These are phyloP conservation scores for Pantherophis guttatus DNA, from an alignment of 2,113 vertebrate genomes.

Conservation along the genomic window DNA sequence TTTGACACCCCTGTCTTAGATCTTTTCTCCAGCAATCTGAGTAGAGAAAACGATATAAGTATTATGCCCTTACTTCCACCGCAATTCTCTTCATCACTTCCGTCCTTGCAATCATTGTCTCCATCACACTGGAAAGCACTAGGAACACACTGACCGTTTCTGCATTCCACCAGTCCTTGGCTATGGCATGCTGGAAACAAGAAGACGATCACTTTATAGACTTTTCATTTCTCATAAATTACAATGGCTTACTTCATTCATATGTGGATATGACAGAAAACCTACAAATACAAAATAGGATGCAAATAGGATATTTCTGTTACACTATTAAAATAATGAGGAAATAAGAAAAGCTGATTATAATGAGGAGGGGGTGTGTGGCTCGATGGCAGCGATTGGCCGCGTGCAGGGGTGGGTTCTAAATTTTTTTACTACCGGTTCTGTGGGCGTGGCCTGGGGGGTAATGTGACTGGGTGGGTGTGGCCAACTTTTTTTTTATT, in stretches of 20 bases:
- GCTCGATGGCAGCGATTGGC: too few relatives aligned
- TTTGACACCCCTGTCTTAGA: neutral
- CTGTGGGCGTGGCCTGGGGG: too few relatives aligned
- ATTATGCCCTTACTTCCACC: conserved; percentile 58
- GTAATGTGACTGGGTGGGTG: too few relatives aligned
- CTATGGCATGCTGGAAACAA: conserved; percentile 80
- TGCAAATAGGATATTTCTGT: neutral
- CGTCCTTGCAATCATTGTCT: conserved; percentile 91
- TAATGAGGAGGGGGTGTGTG: too few relatives aligned
- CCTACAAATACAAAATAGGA: neutral
- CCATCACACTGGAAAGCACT: conserved; percentile 88
- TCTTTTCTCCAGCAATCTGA: neutral
- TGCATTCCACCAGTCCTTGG: conserved; percentile 88
- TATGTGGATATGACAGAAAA: neutral
- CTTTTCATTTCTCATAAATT: neutral
- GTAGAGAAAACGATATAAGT: neutral
- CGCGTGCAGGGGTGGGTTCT: too few relatives aligned
- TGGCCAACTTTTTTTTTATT: too few relatives aligned
- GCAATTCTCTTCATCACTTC: conserved; percentile 90
- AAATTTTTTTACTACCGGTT: too few relatives aligned
- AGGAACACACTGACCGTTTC: conserved; percentile 87
- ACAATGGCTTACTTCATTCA: neutral
- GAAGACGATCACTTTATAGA: neutral
- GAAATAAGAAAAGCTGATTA: too few relatives aligned
- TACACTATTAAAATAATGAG: neutral